Conservation (phyloP, 2,113 vertebrate genomes). For the Anoura caudifer region DNA sequence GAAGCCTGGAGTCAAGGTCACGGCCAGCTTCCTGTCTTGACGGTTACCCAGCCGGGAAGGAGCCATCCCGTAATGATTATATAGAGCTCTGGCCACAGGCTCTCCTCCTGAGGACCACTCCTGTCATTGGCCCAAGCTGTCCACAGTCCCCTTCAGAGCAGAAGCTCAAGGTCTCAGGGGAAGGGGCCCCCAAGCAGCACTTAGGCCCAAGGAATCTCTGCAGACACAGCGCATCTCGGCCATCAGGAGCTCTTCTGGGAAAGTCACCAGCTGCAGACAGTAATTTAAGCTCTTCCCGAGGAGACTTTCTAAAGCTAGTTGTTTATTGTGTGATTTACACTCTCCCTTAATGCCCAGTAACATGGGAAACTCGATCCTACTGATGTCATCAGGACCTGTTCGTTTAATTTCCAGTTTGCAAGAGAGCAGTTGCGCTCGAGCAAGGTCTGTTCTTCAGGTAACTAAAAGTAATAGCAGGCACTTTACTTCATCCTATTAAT, state of each 20-base stretch:
- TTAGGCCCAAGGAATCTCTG: fast-evolving
- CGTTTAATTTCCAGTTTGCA: not conserved
- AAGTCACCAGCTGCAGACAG: not conserved
- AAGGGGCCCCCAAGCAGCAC: no score
- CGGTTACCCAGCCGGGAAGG: no score
- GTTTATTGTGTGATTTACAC: not conserved
- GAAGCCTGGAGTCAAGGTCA: not conserved
- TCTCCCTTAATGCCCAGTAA: not conserved
- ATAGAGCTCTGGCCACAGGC: fast-evolving
- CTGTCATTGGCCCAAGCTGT: fast-evolving
- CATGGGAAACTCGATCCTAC: not conserved
- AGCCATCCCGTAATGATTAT: fast-evolving
- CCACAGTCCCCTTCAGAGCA: not conserved
- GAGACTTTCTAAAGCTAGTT: not conserved
- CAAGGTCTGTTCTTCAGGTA: not conserved
- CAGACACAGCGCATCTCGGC: not conserved
- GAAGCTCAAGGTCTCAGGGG: no score
- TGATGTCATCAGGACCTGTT: not conserved
- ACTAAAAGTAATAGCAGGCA: not conserved
- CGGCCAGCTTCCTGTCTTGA: not conserved
- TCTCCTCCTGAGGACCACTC: no score
- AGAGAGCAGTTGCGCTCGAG: not conserved
- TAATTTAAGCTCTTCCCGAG: not conserved
- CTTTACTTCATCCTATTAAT: not conserved
- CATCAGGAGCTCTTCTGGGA: not conserved